Evolutionary conservation across 2,888 invertebrate genomes (phyloP), one percentile per base, ranked within the genome.

Genomic region (Onthophagus sagittarius): DNA sequence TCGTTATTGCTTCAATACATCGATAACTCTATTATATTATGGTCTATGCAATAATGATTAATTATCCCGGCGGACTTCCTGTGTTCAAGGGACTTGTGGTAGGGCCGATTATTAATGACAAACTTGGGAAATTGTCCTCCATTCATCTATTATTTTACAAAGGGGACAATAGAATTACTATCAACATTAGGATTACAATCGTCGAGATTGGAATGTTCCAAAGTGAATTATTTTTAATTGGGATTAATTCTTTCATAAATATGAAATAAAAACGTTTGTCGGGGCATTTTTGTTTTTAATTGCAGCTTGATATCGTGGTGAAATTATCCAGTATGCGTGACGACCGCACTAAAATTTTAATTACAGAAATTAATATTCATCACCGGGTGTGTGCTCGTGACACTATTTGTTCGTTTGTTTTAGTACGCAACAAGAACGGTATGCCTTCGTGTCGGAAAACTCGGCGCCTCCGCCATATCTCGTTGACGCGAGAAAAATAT

Each of bases 241-340:
- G 23, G 23, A 23, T 23, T 23, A 23, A 23, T 53, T 53, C 5
- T 32, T 15, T 67, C 32, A 15, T 15, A 32, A 67, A n/a, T 15
- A 67, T 67, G 15, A 67, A 67, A 67, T 67, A 15, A 32, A n/a
- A 64, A 31, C 5, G 32, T 15, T 67, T 67, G 32, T 67, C 23
- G n/a, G 11, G 3, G 23, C 23, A 15, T 67, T 11, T 67, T 15
- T 67, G 15, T 15, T 67, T 31, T 32, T 23, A 67, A 67, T 67
- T 23, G 32, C 67, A 15, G n/a, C 15, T 31, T 32, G 15, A n/a
- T 23, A 15, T 64, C 23, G 64, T 64, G 23, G 67, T 15, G 15
- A n/a, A 67, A 67, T 15, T 67, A n/a, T 15, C 67, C n/a, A 15
- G 31, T 67, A 63, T 67, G 23, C 15, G 32, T 23, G 15, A 31